These are phyloP conservation scores for Arvicola amphibius DNA, from an alignment of 2,797 vertebrate genomes.

Conservation along the genomic window DNA sequence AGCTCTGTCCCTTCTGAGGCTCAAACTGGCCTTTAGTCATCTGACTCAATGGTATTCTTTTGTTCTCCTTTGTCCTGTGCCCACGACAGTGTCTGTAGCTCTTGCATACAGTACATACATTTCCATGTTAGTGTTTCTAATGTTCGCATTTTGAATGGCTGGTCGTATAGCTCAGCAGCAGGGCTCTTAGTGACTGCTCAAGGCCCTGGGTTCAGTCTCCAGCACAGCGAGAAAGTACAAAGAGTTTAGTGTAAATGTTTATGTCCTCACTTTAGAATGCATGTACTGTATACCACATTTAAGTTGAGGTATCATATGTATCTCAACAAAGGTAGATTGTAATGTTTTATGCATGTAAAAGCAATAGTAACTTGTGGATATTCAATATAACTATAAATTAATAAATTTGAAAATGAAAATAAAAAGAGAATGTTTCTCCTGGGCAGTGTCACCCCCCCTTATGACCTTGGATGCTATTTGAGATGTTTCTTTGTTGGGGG, in stretches of 20 bases:
- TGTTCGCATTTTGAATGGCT: background rate
- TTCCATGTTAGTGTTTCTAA: background rate
- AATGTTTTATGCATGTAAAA: slow-evolving; percentile 41
- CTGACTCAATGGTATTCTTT: background rate
- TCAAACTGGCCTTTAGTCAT: slow-evolving; percentile 15
- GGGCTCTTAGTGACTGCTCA: background rate
- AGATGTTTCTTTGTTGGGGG: background rate
- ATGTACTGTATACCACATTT: background rate
- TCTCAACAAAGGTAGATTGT: background rate
- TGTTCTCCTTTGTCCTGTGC: background rate
- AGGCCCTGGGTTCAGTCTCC: background rate
- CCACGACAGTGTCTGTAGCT: background rate
- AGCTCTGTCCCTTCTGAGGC: background rate
- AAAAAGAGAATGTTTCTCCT: background rate
- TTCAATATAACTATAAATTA: slow-evolving; percentile 28
- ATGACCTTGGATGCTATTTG: background rate
- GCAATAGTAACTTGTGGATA: slow-evolving; percentile 31
- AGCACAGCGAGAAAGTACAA: background rate
- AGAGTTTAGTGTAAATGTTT: background rate
- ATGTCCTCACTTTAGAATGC: background rate
- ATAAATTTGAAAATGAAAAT: slow-evolving; percentile 33
- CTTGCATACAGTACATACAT: background rate
- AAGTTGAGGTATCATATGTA: background rate
- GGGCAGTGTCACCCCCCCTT: background rate
- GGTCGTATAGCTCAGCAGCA: background rate